Base-by-base conservation (phyloP, 1,140 invertebrate genomes). In the Pseudomyrmex pallidus region DNA sequence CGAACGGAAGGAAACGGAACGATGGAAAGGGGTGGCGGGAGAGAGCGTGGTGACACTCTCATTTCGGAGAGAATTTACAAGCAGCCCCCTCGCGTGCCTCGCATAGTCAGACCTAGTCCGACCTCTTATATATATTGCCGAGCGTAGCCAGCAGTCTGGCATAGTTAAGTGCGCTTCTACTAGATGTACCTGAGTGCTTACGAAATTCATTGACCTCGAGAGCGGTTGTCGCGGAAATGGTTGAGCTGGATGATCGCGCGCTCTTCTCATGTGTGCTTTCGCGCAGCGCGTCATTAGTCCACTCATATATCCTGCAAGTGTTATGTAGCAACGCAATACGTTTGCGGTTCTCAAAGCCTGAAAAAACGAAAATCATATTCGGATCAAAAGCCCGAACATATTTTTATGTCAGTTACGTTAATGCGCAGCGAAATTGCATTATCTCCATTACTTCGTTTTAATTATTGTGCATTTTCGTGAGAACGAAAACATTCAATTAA, bases 41-140 rank as follows among this genome's bases (percentile, higher is more conserved):
- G 85, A 87, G 83, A 83, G 78, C 88, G 90, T 90, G 92, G 91
- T 93, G 91, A 94, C 93, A 94, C 93, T 94, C 94, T 94, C 93
- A 94, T 94, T 94, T 94, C 89, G 91, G 91, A 85, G 89, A 94
- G 90, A 94, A 94, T 94, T 94, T 94, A 94, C 93, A 94, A 92
- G 93, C 92, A 86, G 87, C 90, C 88, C 89, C 91, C 89, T 94
- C 91, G 93, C 93, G 92, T 94, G 94, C 94, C 90, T 94, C 89
- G 94, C 93, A 94, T 94, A 94, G 93, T 92, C 93, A 93, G 93
- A 93, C 92, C 92, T 93, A 92, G 92, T 92, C 89, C 89, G 83
- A 89, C 90, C 87, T 72, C 72, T 82, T 84, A 59, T 88, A 89
- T 86, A 89, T 90, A 89, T 93, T 90, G 90, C 89, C 83, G 87